A percentile compares a stretch with the other conserved stretches of the same genome.
phyloP scores from a whole-genome alignment of 92 coral and sea anemone species.

The Paragorgia papillata region DNA sequence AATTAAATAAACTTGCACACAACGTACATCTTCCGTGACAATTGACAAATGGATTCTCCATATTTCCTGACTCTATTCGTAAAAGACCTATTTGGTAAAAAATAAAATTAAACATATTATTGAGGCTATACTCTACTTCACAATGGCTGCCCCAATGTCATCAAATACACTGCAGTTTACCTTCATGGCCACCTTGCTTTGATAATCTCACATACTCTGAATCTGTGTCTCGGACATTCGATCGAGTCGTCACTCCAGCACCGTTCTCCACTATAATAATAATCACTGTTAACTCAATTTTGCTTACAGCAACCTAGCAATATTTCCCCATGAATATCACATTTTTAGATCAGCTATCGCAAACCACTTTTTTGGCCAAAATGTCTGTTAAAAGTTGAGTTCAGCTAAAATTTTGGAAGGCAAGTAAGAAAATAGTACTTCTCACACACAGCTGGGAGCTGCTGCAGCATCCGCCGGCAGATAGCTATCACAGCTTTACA shows the following conservation, averaged over 20 bases:
- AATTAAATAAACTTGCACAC: too few species aligned
- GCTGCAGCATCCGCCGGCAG: too few species aligned
- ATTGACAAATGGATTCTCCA: conserved; percentile 19
- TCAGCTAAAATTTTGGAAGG: too few species aligned
- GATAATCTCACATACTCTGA: conserved; percentile 39
- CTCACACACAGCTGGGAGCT: too few species aligned
- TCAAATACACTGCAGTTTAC: not conserved
- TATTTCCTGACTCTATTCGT: conserved; percentile 10
- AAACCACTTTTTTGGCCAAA: conserved; percentile 42
- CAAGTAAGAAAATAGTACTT: too few species aligned
- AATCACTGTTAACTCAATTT: not conserved
- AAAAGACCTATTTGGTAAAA: conserved; percentile 1
- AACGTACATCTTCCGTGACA: conserved; percentile 42
- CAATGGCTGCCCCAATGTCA: too few species aligned
- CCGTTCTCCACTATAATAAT: conserved; percentile 3
- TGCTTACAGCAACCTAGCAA: not conserved
- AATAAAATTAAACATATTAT: not conserved
- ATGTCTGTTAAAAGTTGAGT: conserved; percentile 35
- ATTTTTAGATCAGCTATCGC: too few species aligned
- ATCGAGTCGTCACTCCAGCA: not conserved
- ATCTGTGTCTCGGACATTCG: conserved; percentile 34
- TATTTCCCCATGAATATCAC: not conserved
- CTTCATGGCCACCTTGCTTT: conserved; percentile 46
- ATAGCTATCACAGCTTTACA: too few species aligned
- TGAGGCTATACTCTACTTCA: not conserved